A percentile compares a stretch with the other conserved stretches of the same genome.
Evolutionary conservation across 1,140 invertebrate genomes (phyloP).

Genomic region (Riptortus pedestris): DNA sequence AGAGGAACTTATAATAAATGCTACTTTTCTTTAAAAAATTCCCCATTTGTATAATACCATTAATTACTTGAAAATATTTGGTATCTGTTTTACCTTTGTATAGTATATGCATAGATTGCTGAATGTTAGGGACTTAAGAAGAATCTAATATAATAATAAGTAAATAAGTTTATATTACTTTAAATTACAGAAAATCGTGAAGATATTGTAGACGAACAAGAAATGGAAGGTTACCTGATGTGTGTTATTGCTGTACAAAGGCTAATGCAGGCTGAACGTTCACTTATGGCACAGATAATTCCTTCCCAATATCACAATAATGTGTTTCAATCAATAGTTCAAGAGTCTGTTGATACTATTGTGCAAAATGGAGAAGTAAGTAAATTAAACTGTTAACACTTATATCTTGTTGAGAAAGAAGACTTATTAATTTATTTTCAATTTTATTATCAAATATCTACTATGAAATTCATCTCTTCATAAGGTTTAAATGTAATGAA

Average conservation of each 20-base stretch:
- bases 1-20: too few species aligned
- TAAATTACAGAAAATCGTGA: conserved; percentile 44
- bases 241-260: conserved; percentile 75
- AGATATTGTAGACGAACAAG: conserved; percentile 62
- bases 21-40: too few species aligned
- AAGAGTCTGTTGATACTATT: conserved; percentile 72
- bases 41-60: too few species aligned
- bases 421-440: neutral
- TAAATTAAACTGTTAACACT: neutral
- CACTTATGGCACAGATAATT: conserved; percentile 72
- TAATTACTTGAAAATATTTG: too few species aligned
- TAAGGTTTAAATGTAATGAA: too few species aligned
- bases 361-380: conserved; percentile 72
- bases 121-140: neutral
- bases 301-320: conserved; percentile 65
- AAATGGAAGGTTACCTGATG: conserved; percentile 79
- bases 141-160: neutral
- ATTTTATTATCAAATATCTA: neutral
- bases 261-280: conserved; percentile 76
- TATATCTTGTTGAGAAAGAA: neutral
- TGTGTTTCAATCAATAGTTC: conserved; percentile 75
- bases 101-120: too few species aligned
- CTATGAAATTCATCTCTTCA: too few species aligned
- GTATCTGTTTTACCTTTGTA: too few species aligned
- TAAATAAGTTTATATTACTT: too few species aligned